These are phyloP conservation scores for Chironomus tentans DNA, from an alignment of 2,888 invertebrate genomes.

Conservation along the genomic window DNA sequence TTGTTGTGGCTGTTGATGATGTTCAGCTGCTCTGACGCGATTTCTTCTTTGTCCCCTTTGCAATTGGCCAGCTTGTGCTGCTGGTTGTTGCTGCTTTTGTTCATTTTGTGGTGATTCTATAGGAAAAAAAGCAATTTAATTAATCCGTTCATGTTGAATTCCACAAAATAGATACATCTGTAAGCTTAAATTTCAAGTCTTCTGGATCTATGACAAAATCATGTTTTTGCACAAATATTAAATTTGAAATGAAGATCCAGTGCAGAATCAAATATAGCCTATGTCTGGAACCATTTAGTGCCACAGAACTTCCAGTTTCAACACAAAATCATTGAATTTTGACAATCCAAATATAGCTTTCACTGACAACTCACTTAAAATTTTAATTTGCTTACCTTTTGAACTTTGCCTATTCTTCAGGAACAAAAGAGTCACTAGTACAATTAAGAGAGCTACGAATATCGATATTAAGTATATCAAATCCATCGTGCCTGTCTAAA, in stretches of 20 bases:
- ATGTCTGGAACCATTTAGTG: too few species aligned
- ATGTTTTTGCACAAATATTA: too few species aligned
- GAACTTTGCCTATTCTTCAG: conserved; percentile 33
- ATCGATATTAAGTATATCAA: conserved; percentile 42
- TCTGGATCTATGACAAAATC: too few species aligned
- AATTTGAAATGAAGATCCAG: too few species aligned
- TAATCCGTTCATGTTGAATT: too few species aligned
- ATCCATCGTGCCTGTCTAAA: conserved; percentile 40
- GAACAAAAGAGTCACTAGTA: conserved; percentile 40
- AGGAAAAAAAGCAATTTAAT: too few species aligned
- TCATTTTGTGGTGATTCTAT: background rate
- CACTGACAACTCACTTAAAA: conserved; percentile 10
- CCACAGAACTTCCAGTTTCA: too few species aligned
- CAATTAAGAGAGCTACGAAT: conserved; percentile 39
- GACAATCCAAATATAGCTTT: background rate
- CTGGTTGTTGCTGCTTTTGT: conserved; percentile 27
- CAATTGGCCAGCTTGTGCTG: conserved; percentile 46
- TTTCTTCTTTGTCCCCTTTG: conserved; percentile 56
- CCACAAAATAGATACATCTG: too few species aligned
- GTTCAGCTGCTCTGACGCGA: conserved; percentile 34
- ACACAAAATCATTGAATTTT: too few species aligned
- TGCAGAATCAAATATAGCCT: too few species aligned
- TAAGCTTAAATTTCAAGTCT: too few species aligned
- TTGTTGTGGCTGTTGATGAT: conserved; percentile 33
- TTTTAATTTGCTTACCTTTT: conserved; percentile 27